Base-by-base conservation (phyloP, 2,113 vertebrate genomes). In the Elachura formosa region DNA sequence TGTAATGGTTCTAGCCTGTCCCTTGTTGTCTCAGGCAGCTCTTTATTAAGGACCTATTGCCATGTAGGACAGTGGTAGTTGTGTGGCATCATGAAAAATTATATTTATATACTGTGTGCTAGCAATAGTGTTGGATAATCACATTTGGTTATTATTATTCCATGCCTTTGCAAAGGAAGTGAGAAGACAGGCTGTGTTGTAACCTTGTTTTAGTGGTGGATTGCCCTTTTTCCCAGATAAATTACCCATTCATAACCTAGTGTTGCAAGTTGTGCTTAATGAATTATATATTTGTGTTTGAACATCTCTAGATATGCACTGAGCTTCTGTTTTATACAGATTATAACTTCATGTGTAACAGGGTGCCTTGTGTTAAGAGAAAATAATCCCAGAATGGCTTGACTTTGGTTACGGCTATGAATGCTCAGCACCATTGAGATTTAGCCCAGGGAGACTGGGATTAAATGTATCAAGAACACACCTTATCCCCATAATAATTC, bases 41-140 rank as follows among this genome's bases (percentile, higher is more conserved):
- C 61, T 86, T 88, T 77, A n/a, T 81, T 79, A 38, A 66, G 69
- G 81, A 73, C 82, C 62, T 82, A 62, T 61, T 77, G 54, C 40
- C 54, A 31, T 12, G 46, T 14, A 86, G 80, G 73, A 73, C 58
- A 36, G 43, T 48, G 40, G 66, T 5, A 29, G 34, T 28, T 62
- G 63, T 71, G 29, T 84, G 79, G 48, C 68, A 69, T 81, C 79
- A 82, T 74, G 43, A 93, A 72, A 91, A 85, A 75, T 59, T 33
- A 46, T 87, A 5, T 82, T 90, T 84, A 41, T 81, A 61, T 26
- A n/a, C 21, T 2, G 12, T 28, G n/a, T 69, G 74, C 52, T 67
- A 38, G 67, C 51, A 84, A 28, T 49, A 49, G 38, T 55, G 26
- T 11, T 17, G 14, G 49, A 43, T 59, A 43, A 25, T 62, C 3